phyloP scores from a whole-genome alignment of 2,888 invertebrate genomes.

The Apotomis betuletana region DNA sequence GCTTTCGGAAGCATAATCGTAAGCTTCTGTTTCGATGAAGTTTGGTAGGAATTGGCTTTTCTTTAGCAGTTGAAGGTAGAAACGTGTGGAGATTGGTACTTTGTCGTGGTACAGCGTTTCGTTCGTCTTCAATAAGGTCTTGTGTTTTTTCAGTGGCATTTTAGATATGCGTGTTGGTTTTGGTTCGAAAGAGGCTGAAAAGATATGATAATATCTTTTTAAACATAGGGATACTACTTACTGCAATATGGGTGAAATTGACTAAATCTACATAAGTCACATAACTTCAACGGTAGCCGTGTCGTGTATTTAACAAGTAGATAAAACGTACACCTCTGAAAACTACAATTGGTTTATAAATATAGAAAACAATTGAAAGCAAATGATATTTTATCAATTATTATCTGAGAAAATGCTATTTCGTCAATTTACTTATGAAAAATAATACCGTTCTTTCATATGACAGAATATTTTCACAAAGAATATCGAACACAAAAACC shows the following conservation, averaged over 20 bases:
- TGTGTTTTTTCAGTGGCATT: constrained; percentile 62
- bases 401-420: background rate
- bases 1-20: constrained; percentile 74
- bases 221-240: background rate
- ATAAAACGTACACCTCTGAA: background rate
- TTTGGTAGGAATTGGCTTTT: constrained; percentile 70
- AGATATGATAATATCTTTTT: background rate
- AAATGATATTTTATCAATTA: background rate
- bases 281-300: no score
- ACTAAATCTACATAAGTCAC: no score
- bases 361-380: background rate
- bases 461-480: constrained; percentile 39
- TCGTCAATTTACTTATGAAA: background rate
- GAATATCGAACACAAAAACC: constrained; percentile 42
- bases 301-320: constrained; percentile 9
- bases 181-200: constrained; percentile 54
- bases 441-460: constrained; percentile 26
- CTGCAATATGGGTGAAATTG: background rate
- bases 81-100: constrained; percentile 75
- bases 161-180: constrained; percentile 58
- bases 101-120: constrained; percentile 76
- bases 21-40: constrained; percentile 65
- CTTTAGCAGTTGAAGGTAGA: constrained; percentile 73
- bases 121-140: constrained; percentile 64
- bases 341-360: background rate